Base-by-base conservation (phyloP, 2,888 invertebrate species). In the Meiosimyza platycephala region DNA sequence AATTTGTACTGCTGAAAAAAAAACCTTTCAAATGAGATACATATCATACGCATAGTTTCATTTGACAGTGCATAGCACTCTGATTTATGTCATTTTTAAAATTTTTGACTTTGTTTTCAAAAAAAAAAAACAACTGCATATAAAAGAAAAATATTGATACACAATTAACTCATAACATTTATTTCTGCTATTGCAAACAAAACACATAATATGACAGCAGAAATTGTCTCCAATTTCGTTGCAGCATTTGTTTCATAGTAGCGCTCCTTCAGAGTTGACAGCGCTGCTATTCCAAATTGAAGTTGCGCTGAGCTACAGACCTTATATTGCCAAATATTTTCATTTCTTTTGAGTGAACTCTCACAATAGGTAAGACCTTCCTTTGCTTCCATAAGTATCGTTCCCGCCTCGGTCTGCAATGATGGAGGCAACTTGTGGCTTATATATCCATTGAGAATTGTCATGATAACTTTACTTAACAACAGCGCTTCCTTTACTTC, bases 251-350 rank as follows among this genome's bases (percentile, higher is more conserved):
- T 15, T 6, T 15, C 7, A n/a, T 65, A 51, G 7, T 48, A 33
- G 11, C 66, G 51, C 11, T 63, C 65, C 2, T 33, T 69, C 7
- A 79, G 47, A 16, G 69, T 62, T 4, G 59, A 66, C 15, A 78
- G 63, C 1, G 64, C 68, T 5, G 67, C 62, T 74, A 76, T 77
- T 0, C 74, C 62, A 54, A 73, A 59, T 18, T 68, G 60, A 33
- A 79, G 48, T 55, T 70, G 62, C 4, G 63, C 68, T 28, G 73
- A 74, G 55, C 71, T 72, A 47, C 79, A 79, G 40, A 33, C 16
- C 64, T 75, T 76, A 57, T 78, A 78, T 51, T 76, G 70, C 75
- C 74, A 76, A 68, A 79, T 62, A 51, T 74, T 60, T 3, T 51
- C 71, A 9, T 63, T 50, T 28, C 69, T 60, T 9, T 72, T 22